phyloP scores from a whole-genome alignment of 2,113 vertebrate species.

The Gila orcuttii region DNA sequence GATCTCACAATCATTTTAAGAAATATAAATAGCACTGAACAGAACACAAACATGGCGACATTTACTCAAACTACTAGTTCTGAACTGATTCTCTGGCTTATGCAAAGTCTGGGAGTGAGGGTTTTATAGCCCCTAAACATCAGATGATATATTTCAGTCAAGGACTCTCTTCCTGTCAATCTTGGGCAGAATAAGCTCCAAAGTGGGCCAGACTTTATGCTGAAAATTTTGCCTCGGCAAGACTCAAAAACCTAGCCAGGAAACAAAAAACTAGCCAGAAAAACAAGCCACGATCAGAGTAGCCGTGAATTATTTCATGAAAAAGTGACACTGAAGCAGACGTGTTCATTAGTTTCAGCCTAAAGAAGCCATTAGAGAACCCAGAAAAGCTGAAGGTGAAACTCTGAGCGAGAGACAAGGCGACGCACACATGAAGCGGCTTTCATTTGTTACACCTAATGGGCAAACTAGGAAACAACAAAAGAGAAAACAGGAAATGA shows the following conservation, averaged over 20 bases:
- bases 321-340: slow-evolving; percentile 11
- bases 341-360: slow-evolving; percentile 25
- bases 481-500: slow-evolving; percentile 6
- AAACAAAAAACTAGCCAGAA: neutral
- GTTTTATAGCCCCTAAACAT: neutral
- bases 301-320: slow-evolving; percentile 22
- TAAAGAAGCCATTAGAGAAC: neutral
- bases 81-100: neutral
- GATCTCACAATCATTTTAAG: neutral
- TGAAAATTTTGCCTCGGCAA: neutral
- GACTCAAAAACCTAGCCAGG: no score
- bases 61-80: neutral
- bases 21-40: neutral
- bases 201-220: neutral
- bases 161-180: neutral
- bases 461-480: slow-evolving; percentile 15
- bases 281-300: slow-evolving; percentile 14
- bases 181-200: neutral
- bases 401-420: neutral
- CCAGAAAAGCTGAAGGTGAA: slow-evolving; percentile 4
- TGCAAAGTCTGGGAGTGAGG: neutral
- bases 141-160: neutral
- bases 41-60: neutral
- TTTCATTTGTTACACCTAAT: slow-evolving; percentile 31
- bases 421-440: neutral